These are phyloP conservation scores for Amphipoea oculea DNA, from an alignment of 2,888 invertebrate species.

Conservation along the genomic window DNA sequence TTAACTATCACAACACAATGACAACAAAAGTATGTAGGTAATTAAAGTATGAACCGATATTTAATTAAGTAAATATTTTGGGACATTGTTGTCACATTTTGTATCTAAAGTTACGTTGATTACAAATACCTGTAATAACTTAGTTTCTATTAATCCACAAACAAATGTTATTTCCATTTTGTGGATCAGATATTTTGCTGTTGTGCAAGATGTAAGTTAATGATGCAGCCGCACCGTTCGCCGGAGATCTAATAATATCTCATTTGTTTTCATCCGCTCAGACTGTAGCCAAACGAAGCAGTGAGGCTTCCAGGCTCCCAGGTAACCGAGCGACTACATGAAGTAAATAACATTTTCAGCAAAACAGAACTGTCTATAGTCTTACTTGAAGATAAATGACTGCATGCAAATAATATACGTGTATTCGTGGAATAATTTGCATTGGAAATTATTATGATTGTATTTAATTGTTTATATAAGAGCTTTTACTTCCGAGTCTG, in stretches of 20 bases:
- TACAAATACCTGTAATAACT: background rate
- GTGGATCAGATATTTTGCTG: background rate
- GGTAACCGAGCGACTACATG: constrained; percentile 10
- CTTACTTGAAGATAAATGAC: background rate
- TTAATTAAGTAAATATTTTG: constrained; percentile 13
- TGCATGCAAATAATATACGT: background rate
- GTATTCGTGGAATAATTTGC: background rate
- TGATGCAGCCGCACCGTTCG: constrained; percentile 15
- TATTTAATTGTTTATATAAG: constrained; percentile 21
- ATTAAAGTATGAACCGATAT: constrained; percentile 11
- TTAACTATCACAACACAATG: constrained; percentile 52
- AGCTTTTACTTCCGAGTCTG: constrained; percentile 13
- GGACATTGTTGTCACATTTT: background rate
- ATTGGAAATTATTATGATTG: constrained; percentile 8
- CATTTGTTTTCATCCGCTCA: constrained; percentile 52
- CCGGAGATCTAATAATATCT: constrained; percentile 41
- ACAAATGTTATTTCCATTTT: background rate
- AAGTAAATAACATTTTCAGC: constrained; percentile 31
- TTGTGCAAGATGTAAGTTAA: constrained; percentile 19
- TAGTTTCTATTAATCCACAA: background rate
- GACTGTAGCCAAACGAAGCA: constrained; percentile 16
- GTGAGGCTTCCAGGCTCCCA: constrained; percentile 1
- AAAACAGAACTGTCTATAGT: constrained; percentile 29
- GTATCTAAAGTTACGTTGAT: background rate
- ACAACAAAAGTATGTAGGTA: background rate